A percentile compares a stretch with the other conserved stretches of the same genome.
Conservation (phyloP, 2,113 vertebrate genomes). For the Agapornis roseicollis region DNA sequence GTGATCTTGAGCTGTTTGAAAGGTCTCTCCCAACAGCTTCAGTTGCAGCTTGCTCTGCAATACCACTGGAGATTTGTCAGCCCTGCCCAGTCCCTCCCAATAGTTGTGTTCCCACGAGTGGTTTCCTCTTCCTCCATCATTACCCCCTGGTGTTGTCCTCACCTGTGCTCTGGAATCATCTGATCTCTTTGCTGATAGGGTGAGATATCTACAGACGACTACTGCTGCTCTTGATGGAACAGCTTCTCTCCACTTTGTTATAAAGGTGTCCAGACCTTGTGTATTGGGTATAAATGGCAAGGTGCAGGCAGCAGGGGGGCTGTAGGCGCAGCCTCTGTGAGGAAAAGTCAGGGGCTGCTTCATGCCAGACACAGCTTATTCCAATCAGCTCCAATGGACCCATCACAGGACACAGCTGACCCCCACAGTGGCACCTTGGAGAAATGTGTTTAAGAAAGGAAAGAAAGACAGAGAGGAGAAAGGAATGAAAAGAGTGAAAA, state of each 20-base stretch:
- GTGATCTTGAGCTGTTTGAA: neutral
- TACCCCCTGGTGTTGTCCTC: neutral
- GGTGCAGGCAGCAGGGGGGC: neutral
- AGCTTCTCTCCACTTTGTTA: neutral
- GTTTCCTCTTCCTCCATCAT: neutral
- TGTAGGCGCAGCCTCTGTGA: neutral
- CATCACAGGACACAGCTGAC: neutral
- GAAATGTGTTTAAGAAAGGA: neutral
- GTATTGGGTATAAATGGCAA: neutral
- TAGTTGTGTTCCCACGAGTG: neutral
- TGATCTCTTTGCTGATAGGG: neutral
- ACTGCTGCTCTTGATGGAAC: neutral
- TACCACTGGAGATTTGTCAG: neutral
- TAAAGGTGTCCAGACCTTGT: neutral
- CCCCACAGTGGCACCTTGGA: neutral
- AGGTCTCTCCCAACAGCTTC: neutral
- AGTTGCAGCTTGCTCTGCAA: neutral
- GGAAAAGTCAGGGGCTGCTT: neutral
- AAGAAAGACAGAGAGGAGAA: neutral
- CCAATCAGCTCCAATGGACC: neutral
- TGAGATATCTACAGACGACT: neutral
- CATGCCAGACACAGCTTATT: neutral
- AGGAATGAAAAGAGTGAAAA: neutral
- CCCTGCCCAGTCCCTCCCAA: neutral
- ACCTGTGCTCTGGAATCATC: rapidly evolving